Percentiles rank a stretch among this genome's conserved stretches.
Evolutionary conservation across 1,140 invertebrate species (phyloP).

Genomic region (Paralvinella palmiformis): DNA sequence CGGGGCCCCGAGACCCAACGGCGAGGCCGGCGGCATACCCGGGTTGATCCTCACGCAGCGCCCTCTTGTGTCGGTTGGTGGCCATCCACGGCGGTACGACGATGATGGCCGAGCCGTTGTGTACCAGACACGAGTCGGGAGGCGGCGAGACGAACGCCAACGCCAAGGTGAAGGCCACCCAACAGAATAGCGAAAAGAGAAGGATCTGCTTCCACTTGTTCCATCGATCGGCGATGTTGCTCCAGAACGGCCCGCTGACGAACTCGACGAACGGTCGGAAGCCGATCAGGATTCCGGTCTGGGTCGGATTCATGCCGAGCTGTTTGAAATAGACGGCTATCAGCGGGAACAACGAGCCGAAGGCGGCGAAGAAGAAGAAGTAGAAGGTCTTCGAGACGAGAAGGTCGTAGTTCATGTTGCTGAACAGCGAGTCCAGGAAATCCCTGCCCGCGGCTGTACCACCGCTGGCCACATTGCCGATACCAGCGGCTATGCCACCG

Average conservation of each 20-base stretch:
- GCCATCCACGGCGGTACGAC: slow-evolving; percentile 12
- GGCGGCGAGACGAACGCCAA: slow-evolving; percentile 91
- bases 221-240: slow-evolving; percentile 75
- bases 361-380: slow-evolving; percentile 99
- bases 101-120: slow-evolving; percentile 64
- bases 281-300: slow-evolving; percentile 74
- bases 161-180: slow-evolving; percentile 94
- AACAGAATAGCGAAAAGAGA: slow-evolving; percentile 83
- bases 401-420: slow-evolving; percentile 40
- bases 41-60: not conserved
- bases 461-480: not conserved
- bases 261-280: slow-evolving; percentile 92
- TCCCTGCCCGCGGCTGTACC: slow-evolving; percentile 22
- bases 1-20: too few relatives aligned
- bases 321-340: slow-evolving; percentile 98
- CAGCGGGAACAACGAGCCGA: slow-evolving; percentile 93
- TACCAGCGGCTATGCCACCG: not conserved
- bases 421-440: slow-evolving; percentile 38
- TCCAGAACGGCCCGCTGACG: slow-evolving; percentile 96
- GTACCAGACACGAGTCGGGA: slow-evolving; percentile 73
- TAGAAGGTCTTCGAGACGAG: slow-evolving; percentile 66
- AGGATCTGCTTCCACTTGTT: slow-evolving; percentile 64
- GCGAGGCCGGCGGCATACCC: not conserved
- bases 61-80: slow-evolving; percentile 3
- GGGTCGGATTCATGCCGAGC: slow-evolving; percentile 94